phyloP scores from a whole-genome alignment of 2,113 vertebrate genomes.

The Grammomys surdaster region DNA sequence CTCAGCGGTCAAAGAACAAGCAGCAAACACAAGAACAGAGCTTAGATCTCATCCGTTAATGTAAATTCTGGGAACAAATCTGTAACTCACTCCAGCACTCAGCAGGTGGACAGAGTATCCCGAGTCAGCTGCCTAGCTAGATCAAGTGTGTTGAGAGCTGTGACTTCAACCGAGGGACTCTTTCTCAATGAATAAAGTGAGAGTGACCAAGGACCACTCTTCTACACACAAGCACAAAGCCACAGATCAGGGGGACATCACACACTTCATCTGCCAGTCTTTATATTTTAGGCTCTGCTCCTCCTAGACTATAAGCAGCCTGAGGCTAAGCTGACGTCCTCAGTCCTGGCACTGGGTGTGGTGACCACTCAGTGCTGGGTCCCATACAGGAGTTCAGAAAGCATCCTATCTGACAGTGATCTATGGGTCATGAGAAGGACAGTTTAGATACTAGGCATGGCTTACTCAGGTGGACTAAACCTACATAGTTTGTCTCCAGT shows the following conservation, averaged over 20 bases:
- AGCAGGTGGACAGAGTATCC: neutral
- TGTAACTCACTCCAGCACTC: neutral
- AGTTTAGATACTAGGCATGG: neutral
- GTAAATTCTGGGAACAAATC: neutral
- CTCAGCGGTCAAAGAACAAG: neutral
- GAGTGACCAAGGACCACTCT: neutral
- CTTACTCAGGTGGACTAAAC: neutral
- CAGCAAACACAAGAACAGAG: neutral
- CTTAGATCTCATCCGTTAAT: too few species aligned
- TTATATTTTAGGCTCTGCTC: neutral
- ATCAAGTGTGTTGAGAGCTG: neutral
- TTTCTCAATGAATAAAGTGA: neutral
- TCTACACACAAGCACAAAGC: neutral
- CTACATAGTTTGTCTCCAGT: neutral
- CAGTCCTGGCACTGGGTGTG: accelerated
- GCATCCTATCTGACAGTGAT: neutral
- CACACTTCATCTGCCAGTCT: too few species aligned
- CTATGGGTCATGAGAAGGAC: neutral
- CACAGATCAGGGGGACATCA: neutral
- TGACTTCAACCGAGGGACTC: neutral
- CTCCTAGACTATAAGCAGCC: neutral
- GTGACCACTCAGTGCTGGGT: neutral
- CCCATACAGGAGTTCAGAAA: too few species aligned
- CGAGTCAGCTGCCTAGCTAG: neutral
- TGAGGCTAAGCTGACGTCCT: neutral